phyloP scores from a whole-genome alignment of 1,140 invertebrate species.

The Achatina immaculata region DNA sequence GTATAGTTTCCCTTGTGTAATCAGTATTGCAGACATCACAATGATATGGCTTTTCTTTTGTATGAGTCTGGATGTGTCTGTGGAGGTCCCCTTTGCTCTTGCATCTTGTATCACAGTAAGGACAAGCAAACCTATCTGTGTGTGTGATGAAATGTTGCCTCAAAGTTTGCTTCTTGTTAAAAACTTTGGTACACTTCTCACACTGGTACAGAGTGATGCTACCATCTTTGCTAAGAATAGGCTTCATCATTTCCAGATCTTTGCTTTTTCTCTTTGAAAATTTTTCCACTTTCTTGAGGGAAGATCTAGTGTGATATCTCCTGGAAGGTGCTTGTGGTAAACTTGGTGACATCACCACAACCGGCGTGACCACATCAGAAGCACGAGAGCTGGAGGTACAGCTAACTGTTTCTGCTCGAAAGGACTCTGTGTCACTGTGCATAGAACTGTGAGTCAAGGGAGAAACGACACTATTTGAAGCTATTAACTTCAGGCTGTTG shows the following conservation, averaged over 20 bases:
- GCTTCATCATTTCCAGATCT: constrained; percentile 21
- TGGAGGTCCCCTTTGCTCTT: constrained; percentile 38
- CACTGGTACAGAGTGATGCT: constrained; percentile 32
- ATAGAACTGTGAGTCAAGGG: not conserved
- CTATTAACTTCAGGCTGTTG: constrained; percentile 15
- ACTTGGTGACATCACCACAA: constrained; percentile 13
- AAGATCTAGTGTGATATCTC: constrained; percentile 10
- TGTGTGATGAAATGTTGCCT: constrained; percentile 37
- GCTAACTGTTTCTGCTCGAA: not conserved
- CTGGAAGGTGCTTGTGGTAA: not conserved
- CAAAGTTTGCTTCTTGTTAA: constrained; percentile 38
- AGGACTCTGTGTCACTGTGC: not conserved
- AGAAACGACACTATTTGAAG: constrained; percentile 12
- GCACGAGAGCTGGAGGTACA: constrained; percentile 17
- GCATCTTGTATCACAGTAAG: constrained; percentile 31
- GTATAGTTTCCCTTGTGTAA: constrained; percentile 36
- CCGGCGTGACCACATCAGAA: constrained; percentile 1
- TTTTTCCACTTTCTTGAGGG: constrained; percentile 12
- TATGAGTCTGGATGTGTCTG: constrained; percentile 36
- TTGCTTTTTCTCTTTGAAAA: not conserved
- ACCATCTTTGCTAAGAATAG: constrained; percentile 23
- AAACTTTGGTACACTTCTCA: constrained; percentile 27
- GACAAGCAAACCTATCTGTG: constrained; percentile 38
- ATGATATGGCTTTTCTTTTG: constrained; percentile 38
- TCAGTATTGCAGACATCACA: constrained; percentile 37